These are phyloP conservation scores for Aspidiotus destructor DNA, from an alignment of 2,888 invertebrate species.

Conservation along the genomic window DNA sequence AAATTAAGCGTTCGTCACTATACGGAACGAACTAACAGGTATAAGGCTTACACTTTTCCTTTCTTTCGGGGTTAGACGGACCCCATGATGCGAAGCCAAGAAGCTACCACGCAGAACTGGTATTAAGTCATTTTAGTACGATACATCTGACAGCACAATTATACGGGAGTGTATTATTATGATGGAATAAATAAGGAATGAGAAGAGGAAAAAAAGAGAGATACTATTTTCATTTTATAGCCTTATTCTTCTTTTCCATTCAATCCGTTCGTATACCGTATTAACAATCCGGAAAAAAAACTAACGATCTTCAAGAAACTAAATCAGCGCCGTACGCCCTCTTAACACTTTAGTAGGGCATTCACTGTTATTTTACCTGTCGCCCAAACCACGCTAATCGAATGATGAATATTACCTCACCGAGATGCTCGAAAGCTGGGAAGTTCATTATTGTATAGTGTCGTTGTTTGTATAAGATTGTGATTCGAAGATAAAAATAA, in stretches of 20 bases:
- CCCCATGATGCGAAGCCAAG: conserved; percentile 31
- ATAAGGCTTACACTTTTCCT: neutral
- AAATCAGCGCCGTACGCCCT: conserved; percentile 28
- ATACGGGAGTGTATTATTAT: conserved; percentile 30
- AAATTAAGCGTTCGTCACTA: no score
- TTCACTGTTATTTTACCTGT: conserved; percentile 28
- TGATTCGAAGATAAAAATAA: no score
- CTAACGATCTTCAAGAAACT: neutral
- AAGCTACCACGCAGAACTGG: conserved; percentile 19
- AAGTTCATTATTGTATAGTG: neutral
- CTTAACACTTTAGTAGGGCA: conserved; percentile 10
- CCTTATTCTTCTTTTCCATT: conserved; percentile 9
- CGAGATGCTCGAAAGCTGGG: no score
- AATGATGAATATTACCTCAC: no score
- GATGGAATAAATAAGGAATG: conserved; percentile 4
- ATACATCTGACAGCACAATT: conserved; percentile 29
- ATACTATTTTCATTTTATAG: neutral
- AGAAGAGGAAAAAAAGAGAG: conserved; percentile 5
- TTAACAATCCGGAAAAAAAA: conserved; percentile 7
- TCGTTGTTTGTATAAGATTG: neutral
- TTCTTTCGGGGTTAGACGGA: conserved; percentile 13
- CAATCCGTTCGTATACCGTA: conserved; percentile 1
- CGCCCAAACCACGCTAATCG: neutral
- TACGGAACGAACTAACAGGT: neutral
- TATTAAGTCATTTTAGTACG: conserved; percentile 31